phyloP scores from a whole-genome alignment of 2,888 invertebrate species.

The Drosophila conformis region DNA sequence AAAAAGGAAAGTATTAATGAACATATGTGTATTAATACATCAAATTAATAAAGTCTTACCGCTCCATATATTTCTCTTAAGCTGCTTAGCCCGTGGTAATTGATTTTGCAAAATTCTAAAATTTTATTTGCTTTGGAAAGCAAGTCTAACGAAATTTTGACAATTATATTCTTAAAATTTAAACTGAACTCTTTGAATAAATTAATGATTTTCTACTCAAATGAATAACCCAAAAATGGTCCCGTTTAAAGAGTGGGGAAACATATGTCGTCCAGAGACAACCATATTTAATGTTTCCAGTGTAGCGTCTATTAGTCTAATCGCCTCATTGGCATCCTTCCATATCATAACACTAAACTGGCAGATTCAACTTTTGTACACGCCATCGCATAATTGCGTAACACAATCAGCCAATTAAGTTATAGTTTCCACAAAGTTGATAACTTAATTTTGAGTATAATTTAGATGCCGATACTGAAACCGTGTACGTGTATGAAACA shows the following conservation, averaged over 20 bases:
- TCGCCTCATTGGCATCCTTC: conserved; percentile 24
- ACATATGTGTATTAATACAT: not conserved
- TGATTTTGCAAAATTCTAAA: not conserved
- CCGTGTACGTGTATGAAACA: conserved; percentile 24
- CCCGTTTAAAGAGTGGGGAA: not conserved
- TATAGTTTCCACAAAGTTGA: conserved; percentile 60
- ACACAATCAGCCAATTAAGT: conserved; percentile 65
- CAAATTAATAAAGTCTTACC: not conserved
- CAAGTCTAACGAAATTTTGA: not conserved
- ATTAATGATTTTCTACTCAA: not conserved
- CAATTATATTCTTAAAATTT: not conserved
- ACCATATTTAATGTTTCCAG: not conserved
- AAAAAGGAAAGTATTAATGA: not conserved
- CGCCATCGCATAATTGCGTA: conserved; percentile 53
- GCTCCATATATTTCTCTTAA: not conserved
- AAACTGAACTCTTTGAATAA: not conserved
- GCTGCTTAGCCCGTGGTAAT: not conserved
- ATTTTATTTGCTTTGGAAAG: not conserved
- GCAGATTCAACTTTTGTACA: conserved; percentile 23
- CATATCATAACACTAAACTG: not conserved
- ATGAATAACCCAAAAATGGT: not conserved
- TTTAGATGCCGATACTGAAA: conserved; percentile 47
- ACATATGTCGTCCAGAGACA: not conserved
- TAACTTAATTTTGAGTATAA: conserved; percentile 56
- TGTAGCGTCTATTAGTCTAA: conserved; percentile 16